These are phyloP conservation scores for Papilio demoleus DNA, from an alignment of 2,888 invertebrate species.

Conservation along the genomic window DNA sequence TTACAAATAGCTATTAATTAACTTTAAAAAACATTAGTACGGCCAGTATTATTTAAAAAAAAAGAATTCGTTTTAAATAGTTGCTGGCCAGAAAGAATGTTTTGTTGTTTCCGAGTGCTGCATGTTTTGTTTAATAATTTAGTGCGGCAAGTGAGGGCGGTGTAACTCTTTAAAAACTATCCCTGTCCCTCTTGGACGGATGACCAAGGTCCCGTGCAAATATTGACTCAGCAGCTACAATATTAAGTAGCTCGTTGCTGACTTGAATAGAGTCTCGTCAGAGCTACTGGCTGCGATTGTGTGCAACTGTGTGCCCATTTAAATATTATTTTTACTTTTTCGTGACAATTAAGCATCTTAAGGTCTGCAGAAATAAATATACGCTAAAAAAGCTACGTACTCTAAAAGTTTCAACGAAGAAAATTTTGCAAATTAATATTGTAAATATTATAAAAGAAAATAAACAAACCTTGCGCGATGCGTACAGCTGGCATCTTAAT, in stretches of 20 bases:
- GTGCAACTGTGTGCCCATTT: slow-evolving; percentile 42
- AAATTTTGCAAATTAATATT: background rate
- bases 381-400: background rate
- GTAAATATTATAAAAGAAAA: slow-evolving; percentile 19
- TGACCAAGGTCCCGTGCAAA: slow-evolving; percentile 76
- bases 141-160: slow-evolving; percentile 11
- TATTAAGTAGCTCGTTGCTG: slow-evolving; percentile 77
- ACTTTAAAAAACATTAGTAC: background rate
- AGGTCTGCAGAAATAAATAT: background rate
- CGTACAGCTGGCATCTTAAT: slow-evolving; percentile 98
- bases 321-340: slow-evolving; percentile 26
- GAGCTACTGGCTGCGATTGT: slow-evolving; percentile 52
- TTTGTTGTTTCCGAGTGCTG: slow-evolving; percentile 13
- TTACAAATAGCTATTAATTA: background rate
- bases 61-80: slow-evolving; percentile 1
- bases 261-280: slow-evolving; percentile 68
- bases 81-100: background rate
- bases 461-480: slow-evolving; percentile 95
- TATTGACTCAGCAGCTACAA: slow-evolving; percentile 69
- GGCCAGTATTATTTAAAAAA: background rate
- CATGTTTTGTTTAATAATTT: slow-evolving; percentile 31
- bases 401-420: background rate
- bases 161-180: slow-evolving; percentile 42
- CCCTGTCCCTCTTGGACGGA: slow-evolving; percentile 68
- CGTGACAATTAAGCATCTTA: background rate